A percentile compares a stretch with the other conserved stretches of the same genome.
phyloP scores from a whole-genome alignment of 2,888 invertebrate genomes.

The Eupithecia dodoneata region DNA sequence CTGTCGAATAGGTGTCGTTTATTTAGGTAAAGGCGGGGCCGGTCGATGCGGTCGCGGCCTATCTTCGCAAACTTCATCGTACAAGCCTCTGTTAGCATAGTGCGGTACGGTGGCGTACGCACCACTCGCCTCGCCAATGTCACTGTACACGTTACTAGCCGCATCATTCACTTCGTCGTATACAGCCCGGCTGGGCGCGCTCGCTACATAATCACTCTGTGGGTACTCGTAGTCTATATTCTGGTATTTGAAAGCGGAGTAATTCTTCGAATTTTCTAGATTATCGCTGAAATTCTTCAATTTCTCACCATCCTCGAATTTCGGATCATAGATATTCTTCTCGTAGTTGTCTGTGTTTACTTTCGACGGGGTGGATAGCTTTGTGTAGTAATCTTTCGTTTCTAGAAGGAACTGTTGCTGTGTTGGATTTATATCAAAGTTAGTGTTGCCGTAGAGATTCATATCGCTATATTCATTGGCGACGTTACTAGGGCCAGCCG shows the following conservation, averaged over 20 bases:
- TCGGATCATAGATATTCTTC: slow-evolving; percentile 77
- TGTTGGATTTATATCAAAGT: slow-evolving; percentile 65
- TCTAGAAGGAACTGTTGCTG: slow-evolving; percentile 74
- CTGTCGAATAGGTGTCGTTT: background rate
- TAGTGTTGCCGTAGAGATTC: slow-evolving; percentile 69
- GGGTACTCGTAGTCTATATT: slow-evolving; percentile 65
- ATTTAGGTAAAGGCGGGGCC: slow-evolving; percentile 82
- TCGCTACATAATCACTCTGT: slow-evolving; percentile 52
- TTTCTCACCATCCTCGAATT: slow-evolving; percentile 71
- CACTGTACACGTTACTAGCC: slow-evolving; percentile 72
- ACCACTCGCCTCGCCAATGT: slow-evolving; percentile 60
- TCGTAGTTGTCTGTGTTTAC: slow-evolving; percentile 65
- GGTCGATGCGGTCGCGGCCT: slow-evolving; percentile 84
- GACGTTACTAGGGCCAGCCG: slow-evolving; percentile 45
- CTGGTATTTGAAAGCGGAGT: slow-evolving; percentile 74
- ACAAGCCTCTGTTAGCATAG: slow-evolving; percentile 63
- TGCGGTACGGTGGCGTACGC: slow-evolving; percentile 50
- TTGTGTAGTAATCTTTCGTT: slow-evolving; percentile 77
- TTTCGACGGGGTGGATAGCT: slow-evolving; percentile 66
- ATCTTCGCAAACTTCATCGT: slow-evolving; percentile 76
- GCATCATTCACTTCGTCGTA: slow-evolving; percentile 76
- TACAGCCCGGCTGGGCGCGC: slow-evolving; percentile 50
- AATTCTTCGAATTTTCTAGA: slow-evolving; percentile 75
- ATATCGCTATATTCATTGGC: slow-evolving; percentile 63
- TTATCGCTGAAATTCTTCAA: slow-evolving; percentile 72